These are phyloP conservation scores for Drosophila robusta DNA, from an alignment of 2,888 invertebrate species.

Conservation along the genomic window DNA sequence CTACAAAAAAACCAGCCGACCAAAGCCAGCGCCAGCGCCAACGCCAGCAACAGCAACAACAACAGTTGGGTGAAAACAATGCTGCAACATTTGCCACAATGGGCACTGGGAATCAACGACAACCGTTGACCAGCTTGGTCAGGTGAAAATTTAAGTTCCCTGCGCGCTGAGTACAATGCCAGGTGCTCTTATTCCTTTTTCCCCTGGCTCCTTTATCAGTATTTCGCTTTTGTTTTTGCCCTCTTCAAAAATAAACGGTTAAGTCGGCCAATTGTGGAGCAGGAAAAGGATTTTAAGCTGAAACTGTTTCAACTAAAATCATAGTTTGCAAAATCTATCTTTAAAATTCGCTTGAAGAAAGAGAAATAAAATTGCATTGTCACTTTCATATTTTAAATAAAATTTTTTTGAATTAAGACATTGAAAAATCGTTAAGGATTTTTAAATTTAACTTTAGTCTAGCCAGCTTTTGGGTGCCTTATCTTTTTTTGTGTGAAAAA, in stretches of 20 bases:
- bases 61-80: constrained; percentile 44
- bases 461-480: no score
- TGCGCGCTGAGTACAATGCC: constrained; percentile 20
- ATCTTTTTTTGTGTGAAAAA: not conserved
- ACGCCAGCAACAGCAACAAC: constrained; percentile 17
- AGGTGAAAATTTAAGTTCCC: constrained; percentile 58
- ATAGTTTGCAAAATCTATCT: not conserved
- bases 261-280: constrained; percentile 21
- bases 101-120: constrained; percentile 50
- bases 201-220: not conserved
- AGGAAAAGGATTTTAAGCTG: not conserved
- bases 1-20: constrained; percentile 46
- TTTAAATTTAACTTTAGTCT: no score
- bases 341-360: no score
- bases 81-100: constrained; percentile 49
- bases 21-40: constrained; percentile 24
- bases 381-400: no score
- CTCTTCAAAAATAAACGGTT: constrained; percentile 3
- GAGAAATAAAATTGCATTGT: no score
- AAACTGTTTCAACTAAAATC: not conserved
- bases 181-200: constrained; percentile 6
- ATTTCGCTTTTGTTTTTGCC: constrained; percentile 26
- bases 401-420: not conserved
- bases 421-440: no score
- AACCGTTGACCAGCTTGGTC: constrained; percentile 52